Conservation (phyloP, 37 sponge, comb jelly and placozoan genomes). For the Diacarnus erythraeanus region DNA sequence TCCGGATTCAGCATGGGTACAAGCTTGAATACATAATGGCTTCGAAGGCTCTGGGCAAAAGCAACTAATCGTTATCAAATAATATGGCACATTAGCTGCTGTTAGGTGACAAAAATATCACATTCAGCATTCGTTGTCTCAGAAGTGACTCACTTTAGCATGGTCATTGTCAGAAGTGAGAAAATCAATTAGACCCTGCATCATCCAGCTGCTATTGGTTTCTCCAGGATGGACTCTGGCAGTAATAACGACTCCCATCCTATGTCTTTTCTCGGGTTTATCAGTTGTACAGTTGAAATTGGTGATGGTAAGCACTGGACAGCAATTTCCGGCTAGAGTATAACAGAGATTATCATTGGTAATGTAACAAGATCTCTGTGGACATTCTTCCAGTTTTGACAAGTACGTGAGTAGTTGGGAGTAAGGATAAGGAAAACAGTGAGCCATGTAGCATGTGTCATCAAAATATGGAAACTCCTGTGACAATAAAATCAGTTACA, state of each 20-base stretch:
- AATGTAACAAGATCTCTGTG: conserved; percentile 4
- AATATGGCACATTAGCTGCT: not conserved
- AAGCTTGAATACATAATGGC: conserved; percentile 79
- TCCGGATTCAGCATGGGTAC: conserved; percentile 96
- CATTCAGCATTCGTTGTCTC: too few species aligned
- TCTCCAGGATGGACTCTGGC: conserved; percentile 86
- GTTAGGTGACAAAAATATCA: too few species aligned
- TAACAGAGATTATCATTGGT: conserved; percentile 58
- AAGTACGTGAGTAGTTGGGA: conserved; percentile 47
- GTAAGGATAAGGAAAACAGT: conserved; percentile 91
- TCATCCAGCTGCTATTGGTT: conserved; percentile 86
- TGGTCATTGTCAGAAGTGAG: conserved; percentile 43
- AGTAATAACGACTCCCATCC: conserved; percentile 64
- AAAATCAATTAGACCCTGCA: conserved; percentile 61
- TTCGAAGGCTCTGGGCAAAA: conserved; percentile 54
- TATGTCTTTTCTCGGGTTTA: not conserved
- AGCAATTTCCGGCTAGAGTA: conserved; percentile 75
- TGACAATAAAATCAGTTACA: not conserved
- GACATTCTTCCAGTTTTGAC: conserved; percentile 8
- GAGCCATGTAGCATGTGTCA: conserved; percentile 85
- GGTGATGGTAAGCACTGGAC: conserved; percentile 84
- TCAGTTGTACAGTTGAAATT: conserved; percentile 31
- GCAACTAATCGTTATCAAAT: not conserved
- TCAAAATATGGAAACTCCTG: conserved; percentile 62
- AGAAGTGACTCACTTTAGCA: conserved; percentile 73